Base-by-base conservation (phyloP, 1,140 invertebrate species). In the Brachionus angularis region DNA sequence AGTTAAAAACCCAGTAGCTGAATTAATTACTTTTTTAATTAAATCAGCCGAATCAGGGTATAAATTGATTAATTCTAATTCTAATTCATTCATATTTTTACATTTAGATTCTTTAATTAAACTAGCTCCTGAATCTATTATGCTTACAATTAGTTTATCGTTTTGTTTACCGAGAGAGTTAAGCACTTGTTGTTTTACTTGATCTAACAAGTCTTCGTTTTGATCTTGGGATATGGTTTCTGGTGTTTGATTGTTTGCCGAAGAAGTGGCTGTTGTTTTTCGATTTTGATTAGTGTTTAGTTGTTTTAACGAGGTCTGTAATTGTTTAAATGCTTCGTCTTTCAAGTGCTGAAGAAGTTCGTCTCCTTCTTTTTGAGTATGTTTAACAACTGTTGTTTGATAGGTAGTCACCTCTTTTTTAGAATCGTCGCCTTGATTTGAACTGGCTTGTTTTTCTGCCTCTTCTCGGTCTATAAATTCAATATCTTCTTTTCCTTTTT, bases 361-460 rank as follows among this genome's bases (percentile, higher is more conserved):
- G n/a, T 50, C 33, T 18, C 62, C 62, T 31, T 67, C 62, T 34
- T 67, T 67, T 14, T 67, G 62, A 0, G 62, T 67, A 16, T 67
- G 62, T 31, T 67, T 67, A 3, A 67, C 62, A 18, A 67, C 62
- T 23, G 62, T 67, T 1, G 62, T 67, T 21, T 67, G 62, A 27
- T 67, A 67, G n/a, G 62, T 47, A 18, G 62, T 67, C 14, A 67
- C 62, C n/a, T 67, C 62, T 31, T 67, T 67, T 50, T 67, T 67
- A 23, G 53, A 31, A 21, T 58, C 34, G n/a, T 39, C n/a, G 12
- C 27, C 27, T n/a, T 21, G 33, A 1, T 34, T 14, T 23, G 36
- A 29, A 16, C 16, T 39, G 10, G 39, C 62, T 42, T 42, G 10
- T 42, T 67, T 67, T 21, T 67, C 47, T 16, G 42, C 47, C 12